phyloP scores from a whole-genome alignment of 2,888 invertebrate genomes.

The Scaptomyza tumidula region DNA sequence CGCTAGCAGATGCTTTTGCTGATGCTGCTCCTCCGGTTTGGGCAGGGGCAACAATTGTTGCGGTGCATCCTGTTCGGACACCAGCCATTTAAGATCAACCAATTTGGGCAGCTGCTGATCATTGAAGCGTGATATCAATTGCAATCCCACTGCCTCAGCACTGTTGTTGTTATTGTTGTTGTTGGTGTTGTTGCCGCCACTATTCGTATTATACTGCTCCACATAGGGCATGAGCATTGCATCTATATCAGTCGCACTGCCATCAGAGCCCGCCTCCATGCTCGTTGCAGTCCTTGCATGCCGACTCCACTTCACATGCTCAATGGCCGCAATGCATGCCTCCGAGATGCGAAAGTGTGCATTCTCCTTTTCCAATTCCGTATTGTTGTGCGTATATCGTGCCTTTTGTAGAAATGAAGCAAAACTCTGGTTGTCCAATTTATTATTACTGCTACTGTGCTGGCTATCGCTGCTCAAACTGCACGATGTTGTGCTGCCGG shows the following conservation, averaged over 20 bases:
- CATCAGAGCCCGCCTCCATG: neutral
- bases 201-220: constrained; percentile 69
- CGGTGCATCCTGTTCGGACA: constrained; percentile 90
- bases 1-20: constrained; percentile 50
- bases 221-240: constrained; percentile 56
- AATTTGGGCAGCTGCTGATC: constrained; percentile 91
- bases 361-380: constrained; percentile 93
- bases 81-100: constrained; percentile 92
- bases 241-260: constrained; percentile 20
- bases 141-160: constrained; percentile 92
- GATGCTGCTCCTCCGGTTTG: constrained; percentile 76
- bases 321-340: constrained; percentile 92
- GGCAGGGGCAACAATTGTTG: constrained; percentile 91
- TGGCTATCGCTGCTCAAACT: constrained; percentile 58
- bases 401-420: constrained; percentile 90
- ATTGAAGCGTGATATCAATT: constrained; percentile 90
- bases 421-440: constrained; percentile 87
- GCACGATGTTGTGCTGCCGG: constrained; percentile 32
- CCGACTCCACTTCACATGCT: constrained; percentile 88
- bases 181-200: constrained; percentile 61
- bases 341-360: constrained; percentile 94
- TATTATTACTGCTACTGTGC: constrained; percentile 29
- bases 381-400: constrained; percentile 89
- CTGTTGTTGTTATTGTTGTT: constrained; percentile 85
- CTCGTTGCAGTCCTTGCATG: constrained; percentile 33